Base-by-base conservation (phyloP, 2,888 invertebrate species). In the Drosophila subquinaria region DNA sequence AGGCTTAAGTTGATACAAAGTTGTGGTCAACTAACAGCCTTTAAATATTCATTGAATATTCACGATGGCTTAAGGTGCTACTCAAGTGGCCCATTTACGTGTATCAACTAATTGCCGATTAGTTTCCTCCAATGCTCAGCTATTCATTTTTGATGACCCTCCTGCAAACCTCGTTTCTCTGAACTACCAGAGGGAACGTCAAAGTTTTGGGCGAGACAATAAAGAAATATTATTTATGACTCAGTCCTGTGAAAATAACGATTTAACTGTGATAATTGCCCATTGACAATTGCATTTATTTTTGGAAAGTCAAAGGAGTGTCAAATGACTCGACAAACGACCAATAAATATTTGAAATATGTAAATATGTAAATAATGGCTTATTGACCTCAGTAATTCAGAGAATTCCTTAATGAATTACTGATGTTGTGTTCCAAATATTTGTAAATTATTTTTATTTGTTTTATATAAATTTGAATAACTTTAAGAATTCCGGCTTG, bases 191-290 rank as follows among this genome's bases (percentile, higher is more conserved):
- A 4, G 4, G 59, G 11, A 27, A n/a, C 13, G 17, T 2, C 17
- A 62, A 11, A 40, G 36, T 9, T 45, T 52, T 36, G 23, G n/a
- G 33, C 0, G 47, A 51, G 52, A 67, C 52, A 59, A 48, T 51
- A n/a, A 33, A 30, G 13, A 36, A n/a, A 36, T n/a, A 60, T 62
- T 51, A 64, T 68, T 61, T 27, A 76, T 48, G 50, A 55, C 6
- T 36, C 64, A 70, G 59, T 64, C 74, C 72, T 66, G 69, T 69
- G 69, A 17, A 63, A 72, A 69, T 69, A 65, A 53, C 55, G 33
- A 74, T 69, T 82, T 56, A 57, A 71, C 59, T 64, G 65, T 51
- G 56, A 72, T 75, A 73, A 81, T 76, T 78, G 68, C 53, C 59
- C 33, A 40, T 20, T 36, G 38, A 56, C 55, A 59, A 73, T 68